Evolutionary conservation across 2,113 vertebrate genomes (phyloP).

Genomic region (Rhynchomys soricoides): DNA sequence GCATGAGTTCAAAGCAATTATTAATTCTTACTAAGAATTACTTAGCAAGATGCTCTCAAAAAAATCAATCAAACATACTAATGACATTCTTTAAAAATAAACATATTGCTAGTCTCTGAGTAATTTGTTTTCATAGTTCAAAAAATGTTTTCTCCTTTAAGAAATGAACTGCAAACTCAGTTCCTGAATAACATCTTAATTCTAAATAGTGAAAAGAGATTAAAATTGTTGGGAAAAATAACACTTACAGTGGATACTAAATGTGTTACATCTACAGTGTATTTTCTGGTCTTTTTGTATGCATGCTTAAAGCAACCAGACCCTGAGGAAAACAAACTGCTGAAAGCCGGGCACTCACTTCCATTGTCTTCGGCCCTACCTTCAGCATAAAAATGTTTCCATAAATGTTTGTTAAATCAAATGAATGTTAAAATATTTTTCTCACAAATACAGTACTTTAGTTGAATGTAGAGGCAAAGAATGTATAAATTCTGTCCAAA

Average conservation of each 20-base stretch:
- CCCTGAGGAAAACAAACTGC: background rate
- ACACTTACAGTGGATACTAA: background rate
- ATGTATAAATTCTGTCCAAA: background rate
- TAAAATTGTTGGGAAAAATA: background rate
- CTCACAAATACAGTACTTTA: background rate
- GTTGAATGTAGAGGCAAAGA: slow-evolving; percentile 12
- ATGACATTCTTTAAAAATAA: background rate
- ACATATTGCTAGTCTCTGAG: background rate
- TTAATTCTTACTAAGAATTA: too few species aligned
- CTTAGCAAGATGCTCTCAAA: background rate
- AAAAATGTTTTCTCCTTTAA: slow-evolving; percentile 24
- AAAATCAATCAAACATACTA: background rate
- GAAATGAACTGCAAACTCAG: background rate
- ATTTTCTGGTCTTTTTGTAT: background rate
- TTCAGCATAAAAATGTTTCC: background rate
- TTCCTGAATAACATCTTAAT: slow-evolving; percentile 6
- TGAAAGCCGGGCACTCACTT: background rate
- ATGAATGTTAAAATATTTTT: background rate
- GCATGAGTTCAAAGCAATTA: background rate
- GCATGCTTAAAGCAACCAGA: background rate
- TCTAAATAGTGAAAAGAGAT: background rate
- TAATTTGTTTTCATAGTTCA: background rate
- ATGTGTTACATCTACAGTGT: background rate
- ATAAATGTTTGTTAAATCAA: slow-evolving; percentile 15
- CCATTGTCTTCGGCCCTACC: background rate